These are phyloP conservation scores for Tineola bisselliella DNA, from an alignment of 2,888 invertebrate species.

Conservation along the genomic window DNA sequence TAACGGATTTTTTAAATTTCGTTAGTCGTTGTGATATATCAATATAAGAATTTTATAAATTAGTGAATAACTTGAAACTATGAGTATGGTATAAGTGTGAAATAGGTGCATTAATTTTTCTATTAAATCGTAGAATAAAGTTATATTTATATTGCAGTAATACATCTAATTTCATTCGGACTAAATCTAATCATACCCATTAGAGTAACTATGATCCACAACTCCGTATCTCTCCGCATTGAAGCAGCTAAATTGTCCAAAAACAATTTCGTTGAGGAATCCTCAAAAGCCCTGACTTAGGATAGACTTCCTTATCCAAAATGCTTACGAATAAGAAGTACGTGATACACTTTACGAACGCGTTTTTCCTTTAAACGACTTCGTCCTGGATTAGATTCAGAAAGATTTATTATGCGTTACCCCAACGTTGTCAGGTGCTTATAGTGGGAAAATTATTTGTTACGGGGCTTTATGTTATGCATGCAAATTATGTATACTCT, in stretches of 20 bases:
- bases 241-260: neutral
- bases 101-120: too few relatives aligned
- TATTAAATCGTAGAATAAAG: too few relatives aligned
- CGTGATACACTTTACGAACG: constrained; percentile 30
- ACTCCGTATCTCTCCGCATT: neutral
- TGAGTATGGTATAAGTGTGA: too few relatives aligned
- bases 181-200: neutral
- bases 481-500: too few relatives aligned
- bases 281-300: constrained; percentile 36
- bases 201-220: neutral
- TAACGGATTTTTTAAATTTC: too few relatives aligned
- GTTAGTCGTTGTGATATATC: too few relatives aligned
- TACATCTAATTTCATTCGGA: neutral
- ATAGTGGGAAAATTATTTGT: neutral
- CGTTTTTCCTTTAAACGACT: constrained; percentile 8
- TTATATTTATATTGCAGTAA: neutral
- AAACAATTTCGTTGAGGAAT: constrained; percentile 39
- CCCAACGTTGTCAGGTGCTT: constrained; percentile 7
- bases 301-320: constrained; percentile 20
- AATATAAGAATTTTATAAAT: too few relatives aligned
- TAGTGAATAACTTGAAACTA: too few relatives aligned
- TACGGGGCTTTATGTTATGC: neutral
- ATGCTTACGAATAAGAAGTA: constrained; percentile 27
- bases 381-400: constrained; percentile 11
- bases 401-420: constrained; percentile 14